Evolutionary conservation across 2,888 invertebrate species (phyloP).

Genomic region (Nephrotoma guestfalica): DNA sequence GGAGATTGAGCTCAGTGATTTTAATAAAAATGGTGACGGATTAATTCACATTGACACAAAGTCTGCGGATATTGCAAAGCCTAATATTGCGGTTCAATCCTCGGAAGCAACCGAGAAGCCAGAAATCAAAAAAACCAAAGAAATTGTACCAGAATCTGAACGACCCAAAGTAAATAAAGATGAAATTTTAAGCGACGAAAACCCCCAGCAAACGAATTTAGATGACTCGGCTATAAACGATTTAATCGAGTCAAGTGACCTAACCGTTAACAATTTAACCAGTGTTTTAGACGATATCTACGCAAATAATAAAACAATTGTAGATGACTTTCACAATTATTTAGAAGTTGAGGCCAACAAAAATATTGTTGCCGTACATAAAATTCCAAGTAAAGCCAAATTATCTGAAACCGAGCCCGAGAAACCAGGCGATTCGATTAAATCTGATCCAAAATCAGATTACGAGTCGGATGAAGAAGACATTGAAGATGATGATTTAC

Average conservation of each 20-base stretch:
- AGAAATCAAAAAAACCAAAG: neutral
- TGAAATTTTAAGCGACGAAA: neutral
- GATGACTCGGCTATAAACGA: neutral
- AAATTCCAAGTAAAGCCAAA: neutral
- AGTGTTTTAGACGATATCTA: conserved; percentile 10
- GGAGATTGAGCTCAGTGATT: neutral
- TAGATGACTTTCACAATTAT: conserved; percentile 10
- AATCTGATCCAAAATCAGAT: neutral
- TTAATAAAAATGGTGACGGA: neutral
- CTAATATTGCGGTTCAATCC: neutral
- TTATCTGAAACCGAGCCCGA: neutral
- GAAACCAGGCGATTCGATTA: neutral
- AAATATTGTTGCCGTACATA: neutral
- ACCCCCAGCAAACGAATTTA: neutral
- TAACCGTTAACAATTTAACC: neutral
- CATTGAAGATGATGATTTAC: neutral
- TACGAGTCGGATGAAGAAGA: neutral
- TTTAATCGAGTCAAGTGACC: neutral
- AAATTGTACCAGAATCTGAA: neutral
- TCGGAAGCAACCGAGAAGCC: neutral
- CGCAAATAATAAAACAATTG: conserved; percentile 7
- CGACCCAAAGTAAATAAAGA: neutral
- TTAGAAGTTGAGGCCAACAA: conserved; percentile 2
- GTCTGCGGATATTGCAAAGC: neutral
- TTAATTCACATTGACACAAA: neutral